phyloP scores from a whole-genome alignment of 2,888 invertebrate genomes.

The Sicus ferrugineus region DNA sequence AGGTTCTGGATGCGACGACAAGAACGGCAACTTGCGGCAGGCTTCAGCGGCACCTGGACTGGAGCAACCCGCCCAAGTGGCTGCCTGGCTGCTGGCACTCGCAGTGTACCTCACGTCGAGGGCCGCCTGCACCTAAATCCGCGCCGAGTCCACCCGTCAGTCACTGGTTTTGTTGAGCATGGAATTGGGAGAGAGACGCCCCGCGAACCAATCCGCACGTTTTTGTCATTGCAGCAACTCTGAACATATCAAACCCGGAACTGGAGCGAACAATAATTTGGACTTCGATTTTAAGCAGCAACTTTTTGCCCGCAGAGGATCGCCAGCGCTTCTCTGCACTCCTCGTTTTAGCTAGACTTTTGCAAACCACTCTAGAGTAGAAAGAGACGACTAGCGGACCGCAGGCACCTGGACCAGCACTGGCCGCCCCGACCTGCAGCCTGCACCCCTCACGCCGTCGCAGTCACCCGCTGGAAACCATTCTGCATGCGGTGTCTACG shows the following conservation, averaged over 20 bases:
- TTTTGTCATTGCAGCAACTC: background rate
- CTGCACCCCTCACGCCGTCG: too few species aligned
- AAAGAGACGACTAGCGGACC: too few species aligned
- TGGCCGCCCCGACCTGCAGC: too few species aligned
- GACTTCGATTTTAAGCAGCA: background rate
- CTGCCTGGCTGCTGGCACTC: background rate
- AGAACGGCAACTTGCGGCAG: constrained; percentile 27
- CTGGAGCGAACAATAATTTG: background rate
- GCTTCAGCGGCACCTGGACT: constrained; percentile 6
- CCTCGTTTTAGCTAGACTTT: too few species aligned
- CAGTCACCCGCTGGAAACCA: too few species aligned
- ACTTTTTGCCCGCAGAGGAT: background rate
- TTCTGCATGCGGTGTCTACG: too few species aligned
- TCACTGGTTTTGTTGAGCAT: too few species aligned
- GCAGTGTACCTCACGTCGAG: background rate
- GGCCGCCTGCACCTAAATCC: background rate
- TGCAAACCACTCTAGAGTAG: background rate
- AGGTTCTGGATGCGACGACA: constrained; percentile 52
- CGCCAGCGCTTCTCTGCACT: too few species aligned
- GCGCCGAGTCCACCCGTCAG: constrained; percentile 7
- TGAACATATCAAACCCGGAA: background rate
- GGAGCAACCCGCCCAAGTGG: constrained; percentile 18
- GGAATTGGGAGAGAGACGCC: background rate
- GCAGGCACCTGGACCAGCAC: too few species aligned
- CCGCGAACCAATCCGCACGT: background rate